A percentile compares a stretch with the other conserved stretches of the same genome.
Conservation (phyloP, 2,797 vertebrate genomes). For the Nothura maculosa region DNA sequence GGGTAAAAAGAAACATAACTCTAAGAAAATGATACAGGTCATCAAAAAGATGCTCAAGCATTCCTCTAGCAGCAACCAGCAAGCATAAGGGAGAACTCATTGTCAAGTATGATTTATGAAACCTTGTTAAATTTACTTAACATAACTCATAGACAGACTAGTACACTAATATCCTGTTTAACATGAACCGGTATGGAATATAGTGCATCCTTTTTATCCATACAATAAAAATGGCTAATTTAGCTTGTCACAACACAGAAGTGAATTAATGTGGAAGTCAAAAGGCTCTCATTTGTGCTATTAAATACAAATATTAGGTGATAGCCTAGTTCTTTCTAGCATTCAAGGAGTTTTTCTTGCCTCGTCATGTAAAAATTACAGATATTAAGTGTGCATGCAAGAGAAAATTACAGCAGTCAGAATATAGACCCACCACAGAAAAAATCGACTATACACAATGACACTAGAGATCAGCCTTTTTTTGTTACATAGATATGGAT, state of each 20-base stretch:
- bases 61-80: not conserved
- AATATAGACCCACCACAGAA: not conserved
- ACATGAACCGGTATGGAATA: constrained; percentile 4
- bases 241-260: not conserved
- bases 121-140: constrained; percentile 31
- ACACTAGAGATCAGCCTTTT: not conserved
- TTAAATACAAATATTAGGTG: not conserved
- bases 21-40: not conserved
- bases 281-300: not conserved
- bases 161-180: constrained; percentile 22
- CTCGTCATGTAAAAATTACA: not conserved
- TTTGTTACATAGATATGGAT: not conserved
- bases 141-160: not conserved
- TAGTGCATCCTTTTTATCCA: not conserved
- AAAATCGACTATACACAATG: not conserved
- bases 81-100: not conserved
- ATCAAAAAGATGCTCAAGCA: not conserved
- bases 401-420: not conserved
- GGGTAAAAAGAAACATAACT: not conserved
- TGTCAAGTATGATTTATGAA: constrained; percentile 18
- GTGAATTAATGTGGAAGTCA: not conserved
- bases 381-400: not conserved
- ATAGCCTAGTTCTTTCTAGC: not conserved
- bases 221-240: constrained; percentile 18
- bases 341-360: not conserved